Evolutionary conservation across 2,113 vertebrate species (phyloP), one percentile per base, ranked within the genome.

Genomic region (Epinephelus fuscoguttatus): DNA sequence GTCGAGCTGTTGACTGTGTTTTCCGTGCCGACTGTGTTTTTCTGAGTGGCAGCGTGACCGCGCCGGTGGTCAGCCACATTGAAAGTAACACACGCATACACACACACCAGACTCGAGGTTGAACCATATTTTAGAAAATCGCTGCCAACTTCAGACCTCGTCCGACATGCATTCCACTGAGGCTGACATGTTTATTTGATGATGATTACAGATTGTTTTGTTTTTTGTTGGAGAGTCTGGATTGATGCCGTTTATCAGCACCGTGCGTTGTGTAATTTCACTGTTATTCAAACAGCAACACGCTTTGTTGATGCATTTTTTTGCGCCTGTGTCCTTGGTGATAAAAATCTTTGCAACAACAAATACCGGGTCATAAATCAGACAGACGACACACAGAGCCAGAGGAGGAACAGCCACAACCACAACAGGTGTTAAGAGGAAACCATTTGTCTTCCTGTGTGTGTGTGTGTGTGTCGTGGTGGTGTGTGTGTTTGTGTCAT

Each of bases 381-480:
- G 87, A 73, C 52, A 71, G 80, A 82, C 76, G 71, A 75, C 78
- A 21, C 79, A 61, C 74, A 19, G 70, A 90, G 87, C 83, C 84
- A 88, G 82, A 85, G 82, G 85, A 92, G 82, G 82, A 89, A 86
- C 85, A 89, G 84, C 87, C 81, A 81, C 88, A 78, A 91, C 89
- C 91, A 88, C 89, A 92, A 92, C 91, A 92, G 92, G 93, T 93
- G 93, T 90, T 88, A 87, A 70, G 85, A 87, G 91, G 91, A 93
- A 93, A 89, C 92, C 92, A 92, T 92, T 89, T 93, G 89, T 91
- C 90, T 83, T 88, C 83, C 86, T 91, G 84, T 71, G 80, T 81
- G 81, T 30, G 47, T 61, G 74, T 61, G 78, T 33, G 73, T 52
- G 50, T 27, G 56, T 63, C 42, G 19, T n/a, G 10, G 47, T 40